Percentiles rank a stretch among this genome's conserved stretches.
These are phyloP conservation scores for Hippocampus kuda DNA, from an alignment of 2,797 vertebrate genomes.

Conservation along the genomic window DNA sequence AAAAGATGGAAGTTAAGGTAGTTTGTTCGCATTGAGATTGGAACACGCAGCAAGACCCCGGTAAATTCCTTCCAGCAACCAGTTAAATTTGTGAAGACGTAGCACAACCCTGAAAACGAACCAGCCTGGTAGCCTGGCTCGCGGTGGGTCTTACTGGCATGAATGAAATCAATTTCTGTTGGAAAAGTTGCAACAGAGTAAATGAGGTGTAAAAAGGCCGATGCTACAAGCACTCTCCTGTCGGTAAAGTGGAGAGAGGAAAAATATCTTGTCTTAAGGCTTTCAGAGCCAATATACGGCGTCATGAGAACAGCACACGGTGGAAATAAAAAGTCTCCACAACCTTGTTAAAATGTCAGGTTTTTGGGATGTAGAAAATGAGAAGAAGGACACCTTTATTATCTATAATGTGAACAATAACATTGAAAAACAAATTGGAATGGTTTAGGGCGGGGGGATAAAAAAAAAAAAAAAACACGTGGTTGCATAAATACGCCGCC, in stretches of 20 bases:
- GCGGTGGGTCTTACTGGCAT: not conserved
- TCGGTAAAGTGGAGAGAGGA: not conserved
- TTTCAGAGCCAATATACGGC: not conserved
- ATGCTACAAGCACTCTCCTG: not conserved
- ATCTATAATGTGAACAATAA: not conserved
- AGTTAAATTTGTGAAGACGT: not conserved
- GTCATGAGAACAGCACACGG: no score
- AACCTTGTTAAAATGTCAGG: not conserved
- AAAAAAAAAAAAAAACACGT: not conserved
- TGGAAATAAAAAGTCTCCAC: not conserved
- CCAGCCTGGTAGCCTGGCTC: not conserved
- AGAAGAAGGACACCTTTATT: not conserved
- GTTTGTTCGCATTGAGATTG: constrained; percentile 30
- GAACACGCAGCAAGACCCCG: constrained; percentile 23
- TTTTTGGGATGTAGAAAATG: not conserved
- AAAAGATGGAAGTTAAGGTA: constrained; percentile 16
- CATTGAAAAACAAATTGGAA: not conserved
- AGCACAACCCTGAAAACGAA: not conserved
- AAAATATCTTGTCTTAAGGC: not conserved
- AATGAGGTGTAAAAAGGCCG: not conserved
- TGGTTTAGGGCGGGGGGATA: not conserved
- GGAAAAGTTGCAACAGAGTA: not conserved
- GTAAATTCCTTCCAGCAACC: not conserved
- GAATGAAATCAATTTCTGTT: not conserved
- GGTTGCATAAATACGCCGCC: not conserved